Conservation (phyloP, 2,797 vertebrate genomes). For the Lacerta viridis region DNA sequence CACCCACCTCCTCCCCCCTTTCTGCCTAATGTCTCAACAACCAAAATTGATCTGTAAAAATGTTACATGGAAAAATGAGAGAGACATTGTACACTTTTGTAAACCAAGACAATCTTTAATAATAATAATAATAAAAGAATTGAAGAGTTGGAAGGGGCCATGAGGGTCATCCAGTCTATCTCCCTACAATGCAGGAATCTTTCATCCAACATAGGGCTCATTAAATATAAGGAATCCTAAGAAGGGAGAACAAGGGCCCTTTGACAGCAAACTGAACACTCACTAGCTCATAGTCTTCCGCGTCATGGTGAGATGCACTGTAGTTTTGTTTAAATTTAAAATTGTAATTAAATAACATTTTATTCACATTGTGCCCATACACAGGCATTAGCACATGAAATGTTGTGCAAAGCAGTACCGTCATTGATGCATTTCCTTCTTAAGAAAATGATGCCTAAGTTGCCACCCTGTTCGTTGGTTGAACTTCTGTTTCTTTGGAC, state of each 20-base stretch:
- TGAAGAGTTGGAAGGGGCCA: no score
- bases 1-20: no score
- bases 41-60: no score
- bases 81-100: no score
- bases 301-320: neutral
- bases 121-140: no score
- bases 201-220: neutral
- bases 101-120: no score
- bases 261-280: neutral
- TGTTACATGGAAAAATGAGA: no score
- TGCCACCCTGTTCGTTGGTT: neutral
- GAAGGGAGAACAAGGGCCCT: no score
- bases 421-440: neutral
- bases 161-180: no score
- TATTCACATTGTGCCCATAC: neutral
- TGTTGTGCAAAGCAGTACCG: neutral
- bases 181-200: neutral
- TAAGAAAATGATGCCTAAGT: neutral
- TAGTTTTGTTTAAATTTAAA: neutral
- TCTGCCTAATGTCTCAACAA: no score
- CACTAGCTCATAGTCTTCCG: neutral
- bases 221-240: neutral
- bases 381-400: neutral
- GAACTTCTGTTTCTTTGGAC: neutral
- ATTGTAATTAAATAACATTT: neutral